Base-by-base conservation (phyloP, 1,140 invertebrate species). In the Neodiprion fabricii region DNA sequence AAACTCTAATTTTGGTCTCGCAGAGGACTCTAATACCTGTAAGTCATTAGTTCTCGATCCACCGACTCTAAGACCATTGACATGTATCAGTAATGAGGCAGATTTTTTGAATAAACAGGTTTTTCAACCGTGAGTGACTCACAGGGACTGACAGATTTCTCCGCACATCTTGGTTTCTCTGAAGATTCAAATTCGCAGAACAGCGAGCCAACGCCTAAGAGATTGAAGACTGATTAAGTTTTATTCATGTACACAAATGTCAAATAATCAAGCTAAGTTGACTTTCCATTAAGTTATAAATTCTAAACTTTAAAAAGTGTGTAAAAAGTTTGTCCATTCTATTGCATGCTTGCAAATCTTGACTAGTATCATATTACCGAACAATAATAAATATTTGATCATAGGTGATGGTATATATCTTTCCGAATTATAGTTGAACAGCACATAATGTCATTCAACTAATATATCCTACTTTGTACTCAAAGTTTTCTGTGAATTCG, bases 21-120 rank as follows among this genome's bases (percentile, higher is more conserved):
- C 94, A 7, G 95, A 97, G 87, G 95, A 96, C 84, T 96, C 95
- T 9, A 96, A 96, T 85, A 96, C 95, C 75, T 96, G 95, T 96
- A 90, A 92, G 91, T 90, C n/a, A 76, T 73, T 47, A 75, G 74
- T 70, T 75, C 75, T 72, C 76, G 71, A 74, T 47, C 81, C 70
- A 68, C 74, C 77, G 49, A 23, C 9, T 48, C 76, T 1, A 17
- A 47, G 67, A 77, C 47, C 14, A 47, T 61, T 67, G 21, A 7
- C 65, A 67, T 14, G n/a, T 67, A 17, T 9, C 49, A 5, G 74
- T 69, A 50, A n/a, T 72, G 28, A 7, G 61, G 65, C 61, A 40
- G 28, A 40, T 40, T 40, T 40, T 40, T 40, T 40, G 5, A 40
- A 40, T 78, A 79, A 79, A 48, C 74, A 96, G 95, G 95, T 91